Conservation (phyloP, 1,140 invertebrate genomes). For the Procambarus virginalis region DNA sequence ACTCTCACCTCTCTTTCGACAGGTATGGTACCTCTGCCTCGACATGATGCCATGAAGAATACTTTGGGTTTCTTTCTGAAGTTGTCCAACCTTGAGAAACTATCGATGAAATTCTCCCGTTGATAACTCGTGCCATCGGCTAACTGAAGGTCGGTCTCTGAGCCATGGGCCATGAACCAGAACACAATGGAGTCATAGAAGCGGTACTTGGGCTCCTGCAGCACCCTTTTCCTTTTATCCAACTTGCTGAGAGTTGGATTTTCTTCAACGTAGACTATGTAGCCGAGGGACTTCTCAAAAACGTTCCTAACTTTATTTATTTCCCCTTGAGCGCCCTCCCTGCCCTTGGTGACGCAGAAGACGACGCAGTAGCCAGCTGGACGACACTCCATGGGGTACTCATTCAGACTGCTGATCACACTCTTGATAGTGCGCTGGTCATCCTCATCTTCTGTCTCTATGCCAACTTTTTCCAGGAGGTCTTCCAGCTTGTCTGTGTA, state of each 20-base stretch:
- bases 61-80: conserved; percentile 44
- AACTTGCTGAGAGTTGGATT: neutral
- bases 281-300: conserved; percentile 25
- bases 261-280: conserved; percentile 14
- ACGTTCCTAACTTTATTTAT: conserved; percentile 18
- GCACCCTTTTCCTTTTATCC: neutral
- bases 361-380: conserved; percentile 24
- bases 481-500: conserved; percentile 18
- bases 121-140: conserved; percentile 1
- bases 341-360: conserved; percentile 24
- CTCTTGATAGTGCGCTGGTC: neutral
- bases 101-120: neutral
- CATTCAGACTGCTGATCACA: neutral
- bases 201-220: conserved; percentile 16
- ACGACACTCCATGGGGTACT: conserved; percentile 9
- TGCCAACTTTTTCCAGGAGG: neutral
- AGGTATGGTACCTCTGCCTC: neutral
- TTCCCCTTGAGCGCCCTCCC: conserved; percentile 14
- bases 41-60: conserved; percentile 30
- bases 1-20: conserved; percentile 9
- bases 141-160: neutral
- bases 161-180: conserved; percentile 41
- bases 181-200: conserved; percentile 21
- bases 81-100: neutral
- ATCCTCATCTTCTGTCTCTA: neutral